Conservation (phyloP, 2,113 vertebrate genomes). For the Rynchops niger region DNA sequence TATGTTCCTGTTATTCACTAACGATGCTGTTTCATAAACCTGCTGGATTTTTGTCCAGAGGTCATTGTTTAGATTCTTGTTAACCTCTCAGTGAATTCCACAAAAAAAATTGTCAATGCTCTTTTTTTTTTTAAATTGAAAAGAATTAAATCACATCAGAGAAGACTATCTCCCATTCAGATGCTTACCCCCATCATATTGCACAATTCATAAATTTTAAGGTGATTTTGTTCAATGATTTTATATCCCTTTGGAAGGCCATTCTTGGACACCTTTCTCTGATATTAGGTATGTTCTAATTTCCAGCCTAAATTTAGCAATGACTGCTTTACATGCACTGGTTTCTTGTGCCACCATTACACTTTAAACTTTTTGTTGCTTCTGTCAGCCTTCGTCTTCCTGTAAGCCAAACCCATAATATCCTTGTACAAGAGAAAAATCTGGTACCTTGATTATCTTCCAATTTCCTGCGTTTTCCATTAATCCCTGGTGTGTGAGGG, state of each 20-base stretch:
- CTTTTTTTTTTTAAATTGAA: background rate
- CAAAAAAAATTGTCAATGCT: background rate
- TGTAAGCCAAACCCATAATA: background rate
- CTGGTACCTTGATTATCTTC: background rate
- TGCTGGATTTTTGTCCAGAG: background rate
- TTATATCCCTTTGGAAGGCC: background rate
- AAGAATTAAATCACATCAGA: background rate
- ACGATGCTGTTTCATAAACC: background rate
- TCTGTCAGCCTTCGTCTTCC: background rate
- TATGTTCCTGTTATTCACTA: background rate
- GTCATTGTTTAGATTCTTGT: background rate
- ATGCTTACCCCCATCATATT: background rate
- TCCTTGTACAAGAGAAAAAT: background rate
- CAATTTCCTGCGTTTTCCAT: background rate
- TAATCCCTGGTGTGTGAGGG: background rate
- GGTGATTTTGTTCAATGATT: background rate
- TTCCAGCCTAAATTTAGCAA: background rate
- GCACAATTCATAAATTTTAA: background rate
- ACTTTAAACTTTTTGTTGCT: background rate
- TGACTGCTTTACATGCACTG: background rate
- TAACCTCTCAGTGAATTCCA: background rate
- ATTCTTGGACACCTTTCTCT: background rate
- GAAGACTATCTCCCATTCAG: background rate
- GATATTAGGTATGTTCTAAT: background rate
- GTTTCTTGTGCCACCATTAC: background rate